Evolutionary conservation across 2,113 vertebrate genomes (phyloP), one percentile per base, ranked within the genome.

Genomic region (Dasypus novemcinctus): DNA sequence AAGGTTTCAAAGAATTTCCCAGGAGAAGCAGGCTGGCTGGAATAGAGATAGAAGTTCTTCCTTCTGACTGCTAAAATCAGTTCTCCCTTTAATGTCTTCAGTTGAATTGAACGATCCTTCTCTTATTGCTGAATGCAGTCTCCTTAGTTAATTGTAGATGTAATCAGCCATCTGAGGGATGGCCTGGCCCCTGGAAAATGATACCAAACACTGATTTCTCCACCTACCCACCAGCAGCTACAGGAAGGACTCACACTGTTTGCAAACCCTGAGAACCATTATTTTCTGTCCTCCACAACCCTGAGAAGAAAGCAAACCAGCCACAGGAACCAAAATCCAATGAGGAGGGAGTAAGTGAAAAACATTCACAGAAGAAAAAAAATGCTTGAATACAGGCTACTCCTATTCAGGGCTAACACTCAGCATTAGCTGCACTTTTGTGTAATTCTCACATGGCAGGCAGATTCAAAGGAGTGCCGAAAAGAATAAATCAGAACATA

Each of bases 401-500:
- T 52, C 84, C 87, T n/a, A 31, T 74, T 61, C 66, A 7, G 7
- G 15, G 87, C 72, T 57, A 49, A 68, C 6, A 4, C 63, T 43
- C 14, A 4, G 46, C 52, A 86, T 43, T 10, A 7, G 87, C 4
- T 25, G 20, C 20, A 43, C 54, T 75, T 91, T 17, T 83, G 41
- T 29, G 33, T 36, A 69, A 86, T 86, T 91, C 59, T 87, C 66
- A 90, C 79, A 68, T 2, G 4, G 63, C 31, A 93, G 72, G 64
- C 61, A 13, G 78, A 79, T 27, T 68, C 54, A 31, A 69, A 84
- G 74, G 23, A 71, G 14, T 36, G 91, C 33, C 91, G 68, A 54
- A 94, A 71, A 79, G 91, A 92, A 85, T n/a, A 46, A 90, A 91
- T 63, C 21, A 1, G 4, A 94, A 63, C 83, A 75, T 25, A 93